Conservation (phyloP, 2,113 vertebrate genomes). For the Chlamydotis undulata region DNA sequence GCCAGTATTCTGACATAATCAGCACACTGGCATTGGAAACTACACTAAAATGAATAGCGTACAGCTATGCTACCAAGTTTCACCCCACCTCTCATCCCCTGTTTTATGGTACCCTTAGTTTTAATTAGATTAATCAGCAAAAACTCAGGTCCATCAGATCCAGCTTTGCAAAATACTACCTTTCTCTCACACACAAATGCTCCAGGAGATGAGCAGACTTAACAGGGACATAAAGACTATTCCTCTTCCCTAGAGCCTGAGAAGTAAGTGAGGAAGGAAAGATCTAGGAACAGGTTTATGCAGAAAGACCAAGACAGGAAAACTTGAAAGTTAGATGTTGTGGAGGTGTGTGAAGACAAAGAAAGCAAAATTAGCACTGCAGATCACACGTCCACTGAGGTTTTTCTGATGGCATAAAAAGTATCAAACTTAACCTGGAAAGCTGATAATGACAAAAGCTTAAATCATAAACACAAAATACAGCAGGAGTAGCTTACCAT, state of each 20-base stretch:
- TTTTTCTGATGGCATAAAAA: background rate
- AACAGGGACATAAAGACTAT: background rate
- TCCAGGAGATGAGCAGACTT: background rate
- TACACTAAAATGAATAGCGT: background rate
- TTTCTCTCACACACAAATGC: background rate
- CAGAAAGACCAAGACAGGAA: background rate
- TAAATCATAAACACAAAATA: background rate
- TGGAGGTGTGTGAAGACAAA: background rate
- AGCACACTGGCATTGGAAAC: background rate
- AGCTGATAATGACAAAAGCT: background rate
- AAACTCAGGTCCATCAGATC: background rate
- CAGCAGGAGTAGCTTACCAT: background rate
- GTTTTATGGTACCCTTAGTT: background rate
- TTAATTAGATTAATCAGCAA: background rate
- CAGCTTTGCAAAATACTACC: background rate
- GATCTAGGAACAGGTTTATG: background rate
- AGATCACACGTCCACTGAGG: background rate
- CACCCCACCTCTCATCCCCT: background rate
- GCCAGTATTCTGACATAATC: background rate
- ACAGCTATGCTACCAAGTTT: background rate
- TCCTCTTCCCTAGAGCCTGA: background rate
- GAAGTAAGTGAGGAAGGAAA: background rate
- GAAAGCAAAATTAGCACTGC: background rate
- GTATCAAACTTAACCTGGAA: background rate
- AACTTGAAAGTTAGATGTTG: background rate